Evolutionary conservation across 1,140 invertebrate genomes (phyloP), one percentile per base, ranked within the genome.

Genomic region (Odontomachus brunneus): DNA sequence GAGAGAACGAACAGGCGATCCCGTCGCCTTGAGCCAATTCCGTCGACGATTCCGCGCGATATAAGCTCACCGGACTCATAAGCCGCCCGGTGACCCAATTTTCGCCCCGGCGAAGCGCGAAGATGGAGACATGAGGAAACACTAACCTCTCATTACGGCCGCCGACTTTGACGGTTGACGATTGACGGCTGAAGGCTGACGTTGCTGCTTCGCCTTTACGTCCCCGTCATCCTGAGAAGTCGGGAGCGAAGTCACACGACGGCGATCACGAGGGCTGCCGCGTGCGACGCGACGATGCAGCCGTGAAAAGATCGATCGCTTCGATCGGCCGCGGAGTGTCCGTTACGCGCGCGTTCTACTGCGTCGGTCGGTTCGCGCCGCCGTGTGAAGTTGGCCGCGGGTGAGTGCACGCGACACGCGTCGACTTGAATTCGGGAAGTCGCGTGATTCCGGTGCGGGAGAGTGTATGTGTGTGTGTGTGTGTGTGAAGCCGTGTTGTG

Each of bases 21-120:
- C 57, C 14, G 55, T 55, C 26, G 57, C 22, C 22, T 63, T 44
- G 59, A n/a, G 24, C 26, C 62, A 60, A 69, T 53, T 80, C 7
- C 63, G 63, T 51, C 84, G 67, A 12, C 49, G 19, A 24, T 66
- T n/a, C 44, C 49, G 81, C 60, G 51, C 71, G 69, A 62, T 38
- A 24, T 65, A 55, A 48, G 11, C 38, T 44, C 48, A 7, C 33
- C 26, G 5, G 29, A 69, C 24, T 53, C 26, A 44, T 33, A 33
- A 33, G 5, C 9, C 60, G 33, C 49, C 72, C 12, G 44, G 38
- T 49, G 63, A 67, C 48, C 49, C 63, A 67, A 67, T 22, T 12
- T 63, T 51, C 59, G 60, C 9, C 19, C 53, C 11, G n/a, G n/a
- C 9, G 19, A 66, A 53, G 51, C 29, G 29, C 53, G 44, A 38